Evolutionary conservation across 2,113 vertebrate genomes (phyloP), one percentile per base, ranked within the genome.

Genomic region (Silurus meridionalis): DNA sequence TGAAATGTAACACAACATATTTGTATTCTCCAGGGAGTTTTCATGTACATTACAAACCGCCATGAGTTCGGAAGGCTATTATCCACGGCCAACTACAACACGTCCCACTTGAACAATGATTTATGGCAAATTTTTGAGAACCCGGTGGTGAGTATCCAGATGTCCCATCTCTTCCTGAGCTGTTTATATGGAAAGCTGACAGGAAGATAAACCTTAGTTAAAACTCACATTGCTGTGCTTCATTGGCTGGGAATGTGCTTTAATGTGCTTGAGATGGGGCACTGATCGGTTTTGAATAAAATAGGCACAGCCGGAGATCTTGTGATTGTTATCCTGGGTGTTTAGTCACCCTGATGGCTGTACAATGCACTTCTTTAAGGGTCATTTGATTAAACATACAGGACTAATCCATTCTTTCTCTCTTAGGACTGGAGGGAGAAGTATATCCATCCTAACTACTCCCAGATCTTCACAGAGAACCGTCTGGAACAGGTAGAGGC

Each of bases 81-180:
- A 91, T 98, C 98, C 87, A 96, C 97, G 81, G 97, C 97, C 88
- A 99, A 97, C 95, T 99, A 99, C 89, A 99, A 99, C 91, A 97
- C 91, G 75, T 97, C 97, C 67, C 97, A 97, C 92, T 96, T 96
- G 91, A 97, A 98, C 95, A 98, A 95, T 78, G 98, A 99, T 92
- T 95, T 99, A 89, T 99, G 98, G 98, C 97, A 99, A 93, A 98
- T 99, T 90, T 99, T 97, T 95, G 96, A 98, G 95, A 99, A 99
- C 93, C 98, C 98, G n/a, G 92, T 96, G 97, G 98, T 99, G 95
- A 91, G 97, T 95, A 91, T 80, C 85, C 83, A 89, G 8, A 37
- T 74, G 80, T 57, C 81, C 52, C 53, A 85, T 9, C 55, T 82
- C 57, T 48, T 71, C 80, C 6, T 75, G 86, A 83, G 86, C 84